Evolutionary conservation across 2,888 invertebrate genomes (phyloP), one percentile per base, ranked within the genome.

Genomic region (Azorinus chamasolen): DNA sequence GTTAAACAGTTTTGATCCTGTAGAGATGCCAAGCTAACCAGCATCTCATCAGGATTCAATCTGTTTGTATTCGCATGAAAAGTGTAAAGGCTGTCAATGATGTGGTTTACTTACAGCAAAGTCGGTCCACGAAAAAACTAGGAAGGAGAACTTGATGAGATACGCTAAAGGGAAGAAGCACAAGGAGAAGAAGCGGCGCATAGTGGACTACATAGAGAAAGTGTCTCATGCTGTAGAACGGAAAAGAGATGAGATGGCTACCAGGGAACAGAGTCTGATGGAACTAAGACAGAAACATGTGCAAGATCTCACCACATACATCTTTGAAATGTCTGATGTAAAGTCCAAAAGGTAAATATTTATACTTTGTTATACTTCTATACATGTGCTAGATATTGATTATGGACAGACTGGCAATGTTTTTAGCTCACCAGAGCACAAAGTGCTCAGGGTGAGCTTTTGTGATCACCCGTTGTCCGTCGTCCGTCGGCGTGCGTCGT

Each of bases 271-370:
- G 12, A 73, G 76, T 16, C 43, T 80, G 37, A 76, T 76, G 75
- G 57, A 61, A 25, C 62, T 80, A 48, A 50, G 80, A 46, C 68
- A 76, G 46, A 51, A 48, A 43, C 76, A 73, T 25, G 73, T 80
- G n/a, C 41, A 20, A 45, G 76, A 80, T 73, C 76, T 80, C 53
- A 73, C 76, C 20, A 69, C 69, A 8, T 80, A 73, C 61, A 80
- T 80, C 32, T 80, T 80, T 73, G 66, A 71, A 39, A 69, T 80
- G 46, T 69, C 72, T 1, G 80, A 76, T 41, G 80, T 80, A 27
- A 76, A 65, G 45, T 50, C 39, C 3, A 68, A 72, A 63, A 63
- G 75, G 79, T 79, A 46, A 51, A 54, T 43, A 24, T 10, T 32
- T 32, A 6, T 32, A 32, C 5, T 32, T 32, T 32, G 32, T 6